Evolutionary conservation across 2,797 vertebrate genomes (phyloP).

Genomic region (Hafferia zeledoni): DNA sequence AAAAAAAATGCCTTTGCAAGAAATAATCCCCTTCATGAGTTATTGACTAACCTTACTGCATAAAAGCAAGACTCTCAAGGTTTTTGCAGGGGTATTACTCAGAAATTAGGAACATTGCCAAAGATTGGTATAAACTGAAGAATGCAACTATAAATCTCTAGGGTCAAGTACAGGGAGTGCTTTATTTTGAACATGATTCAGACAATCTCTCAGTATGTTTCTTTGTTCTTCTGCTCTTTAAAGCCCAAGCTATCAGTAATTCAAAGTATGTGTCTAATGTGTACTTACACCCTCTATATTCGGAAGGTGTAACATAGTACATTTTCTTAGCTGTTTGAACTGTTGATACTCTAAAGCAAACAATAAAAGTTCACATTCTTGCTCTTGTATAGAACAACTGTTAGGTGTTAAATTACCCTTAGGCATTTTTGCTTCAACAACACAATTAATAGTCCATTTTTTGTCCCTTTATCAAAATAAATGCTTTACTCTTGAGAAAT

Average conservation of each 20-base stretch:
- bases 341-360: constrained; percentile 14
- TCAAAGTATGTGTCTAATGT: constrained; percentile 30
- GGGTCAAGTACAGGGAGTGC: constrained; percentile 15
- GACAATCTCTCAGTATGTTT: background rate
- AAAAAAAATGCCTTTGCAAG: background rate
- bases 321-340: constrained; percentile 29
- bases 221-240: constrained; percentile 27
- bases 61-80: background rate
- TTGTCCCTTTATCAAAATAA: background rate
- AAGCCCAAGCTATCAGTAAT: constrained; percentile 9
- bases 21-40: constrained; percentile 18
- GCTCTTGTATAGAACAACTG: background rate
- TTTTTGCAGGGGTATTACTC: constrained; percentile 1
- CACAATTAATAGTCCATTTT: background rate
- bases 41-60: constrained; percentile 6
- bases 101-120: constrained; percentile 7
- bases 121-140: constrained; percentile 11
- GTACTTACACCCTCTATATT: background rate
- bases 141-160: constrained; percentile 1
- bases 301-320: background rate
- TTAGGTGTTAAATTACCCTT: background rate
- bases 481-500: background rate
- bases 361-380: constrained; percentile 27
- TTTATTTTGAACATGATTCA: constrained; percentile 40
- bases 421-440: background rate